These are phyloP conservation scores for Erythrocercus mccallii DNA, from an alignment of 2,113 vertebrate genomes.

Conservation along the genomic window DNA sequence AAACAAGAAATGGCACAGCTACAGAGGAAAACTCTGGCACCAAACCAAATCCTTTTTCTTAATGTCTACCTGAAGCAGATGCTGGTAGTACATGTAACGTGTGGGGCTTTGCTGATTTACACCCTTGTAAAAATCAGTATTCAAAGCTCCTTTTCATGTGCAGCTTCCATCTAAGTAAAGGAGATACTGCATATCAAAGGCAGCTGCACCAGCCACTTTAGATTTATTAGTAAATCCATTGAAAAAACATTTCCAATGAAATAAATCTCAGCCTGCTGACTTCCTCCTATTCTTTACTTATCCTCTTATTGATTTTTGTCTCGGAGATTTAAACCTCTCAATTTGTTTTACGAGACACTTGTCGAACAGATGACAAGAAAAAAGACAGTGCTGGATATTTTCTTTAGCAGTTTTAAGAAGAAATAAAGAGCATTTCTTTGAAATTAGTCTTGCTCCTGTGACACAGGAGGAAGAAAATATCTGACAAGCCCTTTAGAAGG, in stretches of 20 bases:
- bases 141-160: constrained; percentile 54
- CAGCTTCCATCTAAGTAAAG: constrained; percentile 49
- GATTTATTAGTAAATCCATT: constrained; percentile 71
- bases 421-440: constrained; percentile 65
- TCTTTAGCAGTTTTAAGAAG: constrained; percentile 59
- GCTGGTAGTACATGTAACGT: constrained; percentile 12
- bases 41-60: background rate
- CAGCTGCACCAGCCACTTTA: constrained; percentile 39
- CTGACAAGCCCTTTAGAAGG: constrained; percentile 37
- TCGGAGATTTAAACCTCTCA: constrained; percentile 67
- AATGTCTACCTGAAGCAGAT: constrained; percentile 39
- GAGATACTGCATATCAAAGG: constrained; percentile 47
- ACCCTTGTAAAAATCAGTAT: constrained; percentile 63
- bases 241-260: constrained; percentile 70
- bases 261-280: constrained; percentile 70
- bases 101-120: constrained; percentile 51
- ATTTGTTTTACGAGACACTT: constrained; percentile 68
- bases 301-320: constrained; percentile 71
- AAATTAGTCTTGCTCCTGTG: constrained; percentile 53
- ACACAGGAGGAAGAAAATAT: constrained; percentile 34
- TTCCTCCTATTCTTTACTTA: constrained; percentile 68
- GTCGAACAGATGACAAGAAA: constrained; percentile 51
- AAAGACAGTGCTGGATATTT: constrained; percentile 50
- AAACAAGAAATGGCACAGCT: background rate
- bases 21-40: background rate